Evolutionary conservation across 2,797 vertebrate species (phyloP).

Genomic region (Myotis vivesi): DNA sequence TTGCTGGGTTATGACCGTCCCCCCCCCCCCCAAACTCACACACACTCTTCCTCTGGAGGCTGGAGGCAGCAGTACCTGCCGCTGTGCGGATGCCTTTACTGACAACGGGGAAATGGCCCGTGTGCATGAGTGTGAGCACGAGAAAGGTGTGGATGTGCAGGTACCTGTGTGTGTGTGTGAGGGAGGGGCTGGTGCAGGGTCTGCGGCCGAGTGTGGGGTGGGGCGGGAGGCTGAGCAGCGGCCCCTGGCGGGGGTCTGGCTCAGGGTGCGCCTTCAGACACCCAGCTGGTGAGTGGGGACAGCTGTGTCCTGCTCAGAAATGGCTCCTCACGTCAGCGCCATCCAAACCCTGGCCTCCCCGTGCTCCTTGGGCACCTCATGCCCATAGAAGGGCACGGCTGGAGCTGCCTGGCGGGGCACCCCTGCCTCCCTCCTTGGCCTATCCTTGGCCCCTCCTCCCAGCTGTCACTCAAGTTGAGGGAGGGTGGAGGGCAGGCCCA

Average conservation of each 20-base stretch:
- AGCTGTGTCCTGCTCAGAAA: not conserved
- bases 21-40: no score
- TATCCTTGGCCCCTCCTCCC: conserved; percentile 55
- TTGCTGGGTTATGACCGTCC: not conserved
- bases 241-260: not conserved
- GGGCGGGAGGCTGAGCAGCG: not conserved
- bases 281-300: not conserved
- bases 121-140: fast-evolving
- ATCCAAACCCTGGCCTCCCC: not conserved
- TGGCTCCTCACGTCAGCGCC: not conserved
- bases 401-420: not conserved
- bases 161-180: fast-evolving
- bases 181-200: fast-evolving
- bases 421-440: conserved; percentile 23
- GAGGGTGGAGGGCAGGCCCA: not conserved
- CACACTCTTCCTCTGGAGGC: not conserved
- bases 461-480: conserved; percentile 76
- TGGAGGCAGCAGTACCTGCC: not conserved
- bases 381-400: conserved; percentile 81
- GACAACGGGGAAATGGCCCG: fast-evolving
- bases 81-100: fast-evolving
- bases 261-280: fast-evolving
- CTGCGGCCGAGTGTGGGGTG: fast-evolving
- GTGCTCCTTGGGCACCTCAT: not conserved
- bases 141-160: fast-evolving